phyloP scores from a whole-genome alignment of 2,888 invertebrate species.

The Aquatica leii region DNA sequence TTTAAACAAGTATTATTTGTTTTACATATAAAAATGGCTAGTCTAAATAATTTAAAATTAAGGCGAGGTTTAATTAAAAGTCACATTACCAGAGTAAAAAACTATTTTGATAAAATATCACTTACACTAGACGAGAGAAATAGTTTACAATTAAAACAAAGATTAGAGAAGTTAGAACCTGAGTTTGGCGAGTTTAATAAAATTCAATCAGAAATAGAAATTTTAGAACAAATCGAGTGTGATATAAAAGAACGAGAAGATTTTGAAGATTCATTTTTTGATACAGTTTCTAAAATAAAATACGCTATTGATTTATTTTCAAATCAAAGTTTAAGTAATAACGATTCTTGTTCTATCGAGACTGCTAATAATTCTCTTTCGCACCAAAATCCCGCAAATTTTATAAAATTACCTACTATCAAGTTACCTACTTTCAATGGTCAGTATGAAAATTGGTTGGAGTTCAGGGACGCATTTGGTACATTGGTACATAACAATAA shows the following conservation, averaged over 20 bases:
- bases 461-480: background rate
- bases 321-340: background rate
- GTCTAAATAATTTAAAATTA: too few species aligned
- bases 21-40: too few species aligned
- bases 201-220: background rate
- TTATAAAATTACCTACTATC: background rate
- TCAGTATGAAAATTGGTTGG: background rate
- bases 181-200: background rate
- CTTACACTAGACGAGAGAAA: too few species aligned
- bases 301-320: too few species aligned
- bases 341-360: background rate
- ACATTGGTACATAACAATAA: background rate
- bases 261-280: background rate
- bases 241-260: background rate
- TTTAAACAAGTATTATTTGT: too few species aligned
- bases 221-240: background rate
- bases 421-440: slow-evolving; percentile 1
- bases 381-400: background rate
- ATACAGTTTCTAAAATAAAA: background rate
- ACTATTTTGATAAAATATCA: too few species aligned
- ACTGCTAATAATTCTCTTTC: too few species aligned
- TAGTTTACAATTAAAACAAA: too few species aligned
- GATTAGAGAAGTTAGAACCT: too few species aligned
- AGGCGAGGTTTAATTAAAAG: too few species aligned
- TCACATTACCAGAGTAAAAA: too few species aligned